These are phyloP conservation scores for Intellagama lesueurii DNA, from an alignment of 2,797 vertebrate species.

Conservation along the genomic window DNA sequence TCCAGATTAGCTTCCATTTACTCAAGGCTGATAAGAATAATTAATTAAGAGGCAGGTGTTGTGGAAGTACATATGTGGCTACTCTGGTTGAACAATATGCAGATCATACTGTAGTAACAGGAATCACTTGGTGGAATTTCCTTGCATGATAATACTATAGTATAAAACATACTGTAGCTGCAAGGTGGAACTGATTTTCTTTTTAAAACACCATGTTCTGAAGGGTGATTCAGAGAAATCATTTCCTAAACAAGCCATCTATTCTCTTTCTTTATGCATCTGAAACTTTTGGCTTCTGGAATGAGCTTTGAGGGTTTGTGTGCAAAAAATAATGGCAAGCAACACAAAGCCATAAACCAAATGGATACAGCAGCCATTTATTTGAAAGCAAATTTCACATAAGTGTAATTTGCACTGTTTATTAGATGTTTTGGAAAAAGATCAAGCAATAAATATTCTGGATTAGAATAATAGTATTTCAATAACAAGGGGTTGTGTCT, in stretches of 20 bases:
- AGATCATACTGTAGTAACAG: too few relatives aligned
- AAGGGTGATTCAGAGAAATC: conserved; percentile 52
- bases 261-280: conserved; percentile 52
- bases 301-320: conserved; percentile 39
- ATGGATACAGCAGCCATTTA: conserved; percentile 32
- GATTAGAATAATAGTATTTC: background rate
- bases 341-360: conserved; percentile 67
- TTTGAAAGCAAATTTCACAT: background rate
- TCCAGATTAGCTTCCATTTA: background rate
- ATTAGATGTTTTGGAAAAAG: background rate
- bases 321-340: conserved; percentile 65
- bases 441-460: background rate
- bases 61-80: too few relatives aligned
- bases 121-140: too few relatives aligned
- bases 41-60: background rate
- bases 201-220: background rate
- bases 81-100: too few relatives aligned
- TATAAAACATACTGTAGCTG: background rate
- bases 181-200: background rate
- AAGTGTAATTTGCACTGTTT: conserved; percentile 3
- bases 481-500: background rate
- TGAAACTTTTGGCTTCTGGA: conserved; percentile 57
- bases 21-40: background rate
- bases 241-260: conserved; percentile 42
- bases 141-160: background rate